These are phyloP conservation scores for Phalacrocorax pelagicus DNA, from an alignment of 2,113 vertebrate species.

Conservation along the genomic window DNA sequence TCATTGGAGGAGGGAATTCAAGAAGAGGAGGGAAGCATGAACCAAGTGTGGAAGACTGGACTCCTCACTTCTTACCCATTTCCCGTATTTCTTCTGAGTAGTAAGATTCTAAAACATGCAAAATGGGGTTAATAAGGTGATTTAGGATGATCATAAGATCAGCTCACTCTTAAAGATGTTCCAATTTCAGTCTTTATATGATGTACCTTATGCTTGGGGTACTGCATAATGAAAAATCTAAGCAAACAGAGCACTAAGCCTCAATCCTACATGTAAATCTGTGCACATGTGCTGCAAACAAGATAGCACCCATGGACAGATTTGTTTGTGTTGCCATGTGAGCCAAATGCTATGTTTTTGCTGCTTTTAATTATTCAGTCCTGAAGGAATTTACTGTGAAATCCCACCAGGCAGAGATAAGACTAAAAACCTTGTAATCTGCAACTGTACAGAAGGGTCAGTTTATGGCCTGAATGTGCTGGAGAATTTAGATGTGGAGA, in stretches of 20 bases:
- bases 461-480: constrained; percentile 8
- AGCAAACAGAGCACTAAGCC: constrained; percentile 46
- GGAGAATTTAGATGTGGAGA: not conserved
- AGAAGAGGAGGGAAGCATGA: not conserved
- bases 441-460: constrained; percentile 30
- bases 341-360: constrained; percentile 42
- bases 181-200: not conserved
- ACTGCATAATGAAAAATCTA: not conserved
- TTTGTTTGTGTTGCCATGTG: constrained; percentile 44
- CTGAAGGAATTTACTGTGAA: constrained; percentile 51
- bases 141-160: not conserved
- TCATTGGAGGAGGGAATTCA: not conserved
- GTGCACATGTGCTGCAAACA: constrained; percentile 65
- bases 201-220: not conserved
- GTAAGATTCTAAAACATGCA: not conserved
- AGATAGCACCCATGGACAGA: constrained; percentile 56
- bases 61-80: not conserved
- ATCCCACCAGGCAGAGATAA: constrained; percentile 56
- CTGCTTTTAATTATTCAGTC: constrained; percentile 50
- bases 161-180: not conserved
- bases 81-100: not conserved
- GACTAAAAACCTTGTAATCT: constrained; percentile 46
- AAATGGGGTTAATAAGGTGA: not conserved
- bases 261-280: constrained; percentile 59
- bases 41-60: not conserved